Percentiles rank a stretch among this genome's conserved stretches.
phyloP scores from a whole-genome alignment of 1,140 invertebrate species.

The Drosophila mauritiana region DNA sequence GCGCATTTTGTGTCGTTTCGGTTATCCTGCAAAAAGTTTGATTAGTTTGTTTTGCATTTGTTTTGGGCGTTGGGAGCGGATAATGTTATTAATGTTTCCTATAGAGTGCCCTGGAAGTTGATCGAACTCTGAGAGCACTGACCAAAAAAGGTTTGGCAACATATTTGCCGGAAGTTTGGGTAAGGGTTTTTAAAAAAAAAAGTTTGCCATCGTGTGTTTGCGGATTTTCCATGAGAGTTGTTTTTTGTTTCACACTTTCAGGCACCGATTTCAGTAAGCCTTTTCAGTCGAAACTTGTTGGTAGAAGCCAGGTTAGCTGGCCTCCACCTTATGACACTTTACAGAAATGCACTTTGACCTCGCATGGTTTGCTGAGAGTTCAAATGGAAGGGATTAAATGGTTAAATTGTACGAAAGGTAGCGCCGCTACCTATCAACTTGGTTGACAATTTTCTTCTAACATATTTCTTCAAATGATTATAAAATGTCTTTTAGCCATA shows the following conservation, averaged over 20 bases:
- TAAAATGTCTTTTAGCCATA: too few species aligned
- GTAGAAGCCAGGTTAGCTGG: slow-evolving; percentile 9
- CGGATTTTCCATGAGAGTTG: slow-evolving; percentile 17
- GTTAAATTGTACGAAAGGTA: slow-evolving; percentile 7
- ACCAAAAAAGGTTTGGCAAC: slow-evolving; percentile 40
- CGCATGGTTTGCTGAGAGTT: slow-evolving; percentile 15
- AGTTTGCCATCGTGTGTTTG: slow-evolving; percentile 19
- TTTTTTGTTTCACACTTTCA: slow-evolving; percentile 24
- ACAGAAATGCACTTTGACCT: slow-evolving; percentile 19
- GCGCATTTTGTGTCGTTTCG: slow-evolving; percentile 63
- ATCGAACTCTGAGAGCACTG: slow-evolving; percentile 45
- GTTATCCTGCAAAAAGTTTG: slow-evolving; percentile 64
- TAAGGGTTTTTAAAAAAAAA: slow-evolving; percentile 18
- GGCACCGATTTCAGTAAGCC: slow-evolving; percentile 21
- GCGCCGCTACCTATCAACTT: background rate
- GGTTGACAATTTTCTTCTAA: background rate
- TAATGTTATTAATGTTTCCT: slow-evolving; percentile 79
- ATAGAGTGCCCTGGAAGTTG: slow-evolving; percentile 37
- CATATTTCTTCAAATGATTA: too few species aligned
- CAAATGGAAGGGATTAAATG: slow-evolving; percentile 1
- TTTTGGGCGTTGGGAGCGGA: slow-evolving; percentile 20
- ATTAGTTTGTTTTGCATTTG: slow-evolving; percentile 76
- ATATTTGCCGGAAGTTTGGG: slow-evolving; percentile 47
- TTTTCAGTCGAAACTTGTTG: slow-evolving; percentile 5
- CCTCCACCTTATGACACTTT: slow-evolving; percentile 12